Evolutionary conservation across 2,113 vertebrate species (phyloP), one percentile per base, ranked within the genome.

Genomic region (Ptilorrhoa leucosticta): DNA sequence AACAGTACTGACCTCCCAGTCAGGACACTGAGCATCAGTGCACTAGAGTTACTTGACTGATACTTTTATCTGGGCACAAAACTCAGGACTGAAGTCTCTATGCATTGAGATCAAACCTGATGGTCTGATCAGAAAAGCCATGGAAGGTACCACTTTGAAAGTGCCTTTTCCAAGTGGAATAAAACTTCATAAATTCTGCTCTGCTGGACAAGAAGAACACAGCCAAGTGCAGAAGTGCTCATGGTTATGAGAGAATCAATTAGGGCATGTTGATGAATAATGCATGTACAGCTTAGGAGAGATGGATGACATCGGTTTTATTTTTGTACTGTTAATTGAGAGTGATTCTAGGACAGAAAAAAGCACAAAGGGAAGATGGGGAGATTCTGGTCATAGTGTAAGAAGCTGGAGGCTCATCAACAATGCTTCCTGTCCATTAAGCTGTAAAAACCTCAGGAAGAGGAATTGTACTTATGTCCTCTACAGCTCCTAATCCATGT

Each of bases 241-340:
- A 76, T 94, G 89, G 93, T 91, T 97, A 91, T 66, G 90, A 88
- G 88, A 91, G 95, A 89, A 94, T 89, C 91, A 95, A 93, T 97
- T 97, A 96, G 83, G 77, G 83, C 91, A 93, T 69, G 75, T 42
- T 92, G 83, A 96, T 97, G 96, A 96, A 97, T 96, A 96, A 96
- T 95, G 83, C 65, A 96, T 96, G 60, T 72, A 57, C 51, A 91
- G 79, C 68, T 95, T 94, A 83, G 88, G 87, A 96, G 94, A 89
- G 85, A 87, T 87, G 87, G 95, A 94, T 97, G 94, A 95, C 95
- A 96, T 88, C 2, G 22, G 78, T 87, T 94, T 94, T 96, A 95
- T 97, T 96, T 97, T 94, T 94, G 80, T 96, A 68, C 83, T 78
- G 64, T 93, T 96, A 97, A 97, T 96, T 96, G 95, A 91, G 71